phyloP scores from a whole-genome alignment of 2,797 vertebrate species.

The Podarcis siculus region DNA sequence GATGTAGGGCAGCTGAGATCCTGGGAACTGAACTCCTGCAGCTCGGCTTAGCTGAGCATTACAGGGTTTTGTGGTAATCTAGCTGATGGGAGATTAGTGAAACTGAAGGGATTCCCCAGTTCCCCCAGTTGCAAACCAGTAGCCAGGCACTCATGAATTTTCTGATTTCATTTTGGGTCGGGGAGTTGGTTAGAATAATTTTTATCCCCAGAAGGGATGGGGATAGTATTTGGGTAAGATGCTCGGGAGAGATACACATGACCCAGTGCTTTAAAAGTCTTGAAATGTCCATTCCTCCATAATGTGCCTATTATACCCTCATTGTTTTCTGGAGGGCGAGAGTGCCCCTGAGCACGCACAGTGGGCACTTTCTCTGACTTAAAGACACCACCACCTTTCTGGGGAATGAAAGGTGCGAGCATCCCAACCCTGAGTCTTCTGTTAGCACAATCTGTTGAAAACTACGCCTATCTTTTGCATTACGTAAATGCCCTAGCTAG shows the following conservation, averaged over 20 bases:
- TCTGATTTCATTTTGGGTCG: not conserved
- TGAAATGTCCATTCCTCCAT: too few relatives aligned
- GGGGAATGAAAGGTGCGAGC: not conserved
- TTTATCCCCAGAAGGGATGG: not conserved
- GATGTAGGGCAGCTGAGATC: constrained; percentile 33
- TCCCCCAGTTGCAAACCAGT: not conserved
- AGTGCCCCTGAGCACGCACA: not conserved
- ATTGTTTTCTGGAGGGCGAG: not conserved
- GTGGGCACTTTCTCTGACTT: not conserved
- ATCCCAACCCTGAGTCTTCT: not conserved
- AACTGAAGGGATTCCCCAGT: not conserved
- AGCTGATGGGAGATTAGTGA: constrained; percentile 15
- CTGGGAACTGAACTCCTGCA: constrained; percentile 31
- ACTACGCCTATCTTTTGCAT: not conserved
- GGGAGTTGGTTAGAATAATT: not conserved
- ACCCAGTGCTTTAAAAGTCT: not conserved
- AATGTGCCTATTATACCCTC: not conserved
- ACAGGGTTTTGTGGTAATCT: constrained; percentile 12
- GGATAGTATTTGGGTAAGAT: not conserved
- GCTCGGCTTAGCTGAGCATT: not conserved
- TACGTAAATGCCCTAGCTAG: not conserved
- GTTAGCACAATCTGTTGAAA: not conserved
- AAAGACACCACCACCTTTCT: not conserved
- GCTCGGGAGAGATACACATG: not conserved
- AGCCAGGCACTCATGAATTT: not conserved